phyloP scores from a whole-genome alignment of 2,888 invertebrate species.

The Campaea margaritaria region DNA sequence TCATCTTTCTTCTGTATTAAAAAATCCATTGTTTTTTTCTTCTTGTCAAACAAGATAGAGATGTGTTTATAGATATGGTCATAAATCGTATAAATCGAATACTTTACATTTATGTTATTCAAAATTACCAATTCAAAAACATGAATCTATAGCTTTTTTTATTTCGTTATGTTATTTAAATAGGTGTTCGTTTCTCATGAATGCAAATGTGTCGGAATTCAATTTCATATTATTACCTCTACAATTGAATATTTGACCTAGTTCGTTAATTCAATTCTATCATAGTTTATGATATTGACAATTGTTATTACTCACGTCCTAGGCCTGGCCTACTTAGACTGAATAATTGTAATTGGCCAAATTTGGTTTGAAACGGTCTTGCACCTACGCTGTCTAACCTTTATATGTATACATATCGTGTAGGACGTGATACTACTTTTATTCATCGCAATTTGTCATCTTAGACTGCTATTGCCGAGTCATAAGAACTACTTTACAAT shows the following conservation, averaged over 20 bases:
- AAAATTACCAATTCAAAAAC: not conserved
- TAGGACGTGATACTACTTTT: slow-evolving; percentile 46
- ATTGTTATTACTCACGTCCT: slow-evolving; percentile 56
- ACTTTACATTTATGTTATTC: not conserved
- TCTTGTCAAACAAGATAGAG: slow-evolving; percentile 7
- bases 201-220: slow-evolving; percentile 6
- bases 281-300: slow-evolving; percentile 50
- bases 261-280: slow-evolving; percentile 37
- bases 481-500: slow-evolving; percentile 30
- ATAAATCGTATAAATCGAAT: not conserved
- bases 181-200: slow-evolving; percentile 1
- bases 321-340: slow-evolving; percentile 63
- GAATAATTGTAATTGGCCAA: slow-evolving; percentile 66
- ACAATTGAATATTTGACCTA: slow-evolving; percentile 35
- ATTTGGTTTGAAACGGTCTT: slow-evolving; percentile 49
- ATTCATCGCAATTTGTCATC: slow-evolving; percentile 30
- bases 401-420: slow-evolving; percentile 37
- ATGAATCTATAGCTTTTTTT: not conserved
- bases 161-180: slow-evolving; percentile 2
- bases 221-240: slow-evolving; percentile 17
- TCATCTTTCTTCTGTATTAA: not conserved
- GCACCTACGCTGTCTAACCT: slow-evolving; percentile 39
- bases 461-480: slow-evolving; percentile 26
- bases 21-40: not conserved
- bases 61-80: not conserved